Conservation (phyloP, 1,140 invertebrate species). For the Sesamia nonagrioides region DNA sequence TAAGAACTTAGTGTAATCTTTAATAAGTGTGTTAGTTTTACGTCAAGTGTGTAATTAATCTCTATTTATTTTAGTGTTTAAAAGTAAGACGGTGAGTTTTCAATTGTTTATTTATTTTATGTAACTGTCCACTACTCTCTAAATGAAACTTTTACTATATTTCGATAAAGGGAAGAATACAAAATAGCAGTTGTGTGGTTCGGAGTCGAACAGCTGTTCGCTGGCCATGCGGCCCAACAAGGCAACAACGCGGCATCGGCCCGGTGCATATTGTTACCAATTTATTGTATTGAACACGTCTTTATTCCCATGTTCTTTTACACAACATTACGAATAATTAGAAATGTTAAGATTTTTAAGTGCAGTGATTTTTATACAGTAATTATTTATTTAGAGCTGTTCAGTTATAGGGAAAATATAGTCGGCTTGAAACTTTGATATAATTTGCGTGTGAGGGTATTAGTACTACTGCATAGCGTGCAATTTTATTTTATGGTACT, state of each 20-base stretch:
- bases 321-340: not conserved
- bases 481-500: too few relatives aligned
- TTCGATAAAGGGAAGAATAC: conserved; percentile 12
- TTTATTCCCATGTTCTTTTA: not conserved
- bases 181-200: conserved; percentile 21
- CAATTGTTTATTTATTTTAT: conserved; percentile 56
- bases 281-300: conserved; percentile 7
- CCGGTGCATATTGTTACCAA: conserved; percentile 43
- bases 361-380: not conserved
- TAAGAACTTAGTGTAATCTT: conserved; percentile 59
- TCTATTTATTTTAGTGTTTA: conserved; percentile 71
- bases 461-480: too few relatives aligned
- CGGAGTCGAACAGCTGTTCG: conserved; percentile 34
- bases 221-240: conserved; percentile 4
- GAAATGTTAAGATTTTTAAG: not conserved
- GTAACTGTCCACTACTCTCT: conserved; percentile 51
- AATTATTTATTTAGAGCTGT: too few relatives aligned
- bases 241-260: not conserved
- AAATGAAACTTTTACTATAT: conserved; percentile 30
- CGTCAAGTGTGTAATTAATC: conserved; percentile 64
- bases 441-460: not conserved
- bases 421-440: not conserved
- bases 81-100: conserved; percentile 75
- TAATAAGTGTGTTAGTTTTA: conserved; percentile 62
- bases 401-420: not conserved